Percentiles rank a stretch among this genome's conserved stretches.
Conservation (phyloP, 2,113 vertebrate genomes). For the Condylura cristata region DNA sequence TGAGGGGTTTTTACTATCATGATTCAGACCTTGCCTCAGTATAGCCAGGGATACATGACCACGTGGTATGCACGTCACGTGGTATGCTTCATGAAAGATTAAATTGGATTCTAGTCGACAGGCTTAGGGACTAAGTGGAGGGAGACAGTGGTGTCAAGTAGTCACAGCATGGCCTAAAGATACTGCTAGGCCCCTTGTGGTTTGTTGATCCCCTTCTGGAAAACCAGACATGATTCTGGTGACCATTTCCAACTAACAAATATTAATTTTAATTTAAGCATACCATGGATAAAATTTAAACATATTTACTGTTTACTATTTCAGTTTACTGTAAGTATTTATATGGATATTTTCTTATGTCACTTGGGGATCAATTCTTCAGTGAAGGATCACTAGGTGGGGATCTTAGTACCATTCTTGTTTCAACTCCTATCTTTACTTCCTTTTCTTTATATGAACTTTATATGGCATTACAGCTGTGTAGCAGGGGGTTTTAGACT, state of each 20-base stretch:
- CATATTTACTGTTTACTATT: constrained; percentile 21
- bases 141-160: background rate
- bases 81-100: background rate
- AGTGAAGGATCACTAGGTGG: background rate
- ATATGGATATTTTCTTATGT: background rate
- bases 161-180: background rate
- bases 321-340: background rate
- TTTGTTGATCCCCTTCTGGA: background rate
- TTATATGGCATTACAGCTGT: background rate
- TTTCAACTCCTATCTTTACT: background rate
- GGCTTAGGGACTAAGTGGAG: background rate
- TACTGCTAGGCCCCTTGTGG: background rate
- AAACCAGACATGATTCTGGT: background rate
- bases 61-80: background rate
- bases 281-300: background rate
- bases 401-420: background rate
- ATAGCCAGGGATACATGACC: background rate
- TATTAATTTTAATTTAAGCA: background rate
- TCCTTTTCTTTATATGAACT: background rate
- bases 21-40: background rate
- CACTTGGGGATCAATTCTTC: background rate
- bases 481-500: background rate
- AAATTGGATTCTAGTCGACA: background rate
- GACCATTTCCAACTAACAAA: background rate
- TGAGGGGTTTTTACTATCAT: background rate